Evolutionary conservation across 2,888 invertebrate species (phyloP).

Genomic region (Leucania comma): DNA sequence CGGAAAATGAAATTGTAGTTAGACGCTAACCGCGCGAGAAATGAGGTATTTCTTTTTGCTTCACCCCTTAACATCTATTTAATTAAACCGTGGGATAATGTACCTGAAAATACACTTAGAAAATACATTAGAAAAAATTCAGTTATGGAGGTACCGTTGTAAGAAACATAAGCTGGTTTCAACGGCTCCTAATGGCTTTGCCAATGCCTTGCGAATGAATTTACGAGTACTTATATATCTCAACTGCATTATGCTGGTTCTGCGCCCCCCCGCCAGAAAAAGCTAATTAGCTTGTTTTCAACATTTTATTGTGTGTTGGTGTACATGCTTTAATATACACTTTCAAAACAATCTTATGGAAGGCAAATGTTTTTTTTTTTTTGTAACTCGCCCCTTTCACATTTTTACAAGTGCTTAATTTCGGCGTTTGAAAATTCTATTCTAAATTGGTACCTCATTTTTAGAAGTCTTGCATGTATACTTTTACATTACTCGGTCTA

Average conservation of each 20-base stretch:
- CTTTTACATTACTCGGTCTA: not conserved
- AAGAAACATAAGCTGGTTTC: not conserved
- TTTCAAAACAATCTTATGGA: not conserved
- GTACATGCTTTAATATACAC: not conserved
- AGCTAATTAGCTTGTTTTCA: not conserved
- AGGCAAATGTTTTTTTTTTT: not conserved
- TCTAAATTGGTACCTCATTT: not conserved
- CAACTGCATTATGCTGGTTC: constrained; percentile 4
- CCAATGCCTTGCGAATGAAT: not conserved
- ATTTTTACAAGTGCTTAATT: no score
- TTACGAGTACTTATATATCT: no score
- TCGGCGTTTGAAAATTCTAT: not conserved
- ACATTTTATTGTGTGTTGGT: not conserved
- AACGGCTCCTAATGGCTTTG: not conserved
- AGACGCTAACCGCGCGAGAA: constrained; percentile 30
- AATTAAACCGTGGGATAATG: constrained; percentile 15
- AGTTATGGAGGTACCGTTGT: not conserved
- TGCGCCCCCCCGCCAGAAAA: not conserved
- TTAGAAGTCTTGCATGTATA: no score
- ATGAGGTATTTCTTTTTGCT: constrained; percentile 41
- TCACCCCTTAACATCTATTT: constrained; percentile 20
- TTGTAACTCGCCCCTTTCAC: not conserved
- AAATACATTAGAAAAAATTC: constrained; percentile 7
- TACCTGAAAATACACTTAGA: constrained; percentile 11
- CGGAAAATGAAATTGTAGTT: constrained; percentile 60